Evolutionary conservation across 2,797 vertebrate genomes (phyloP), one percentile per base, ranked within the genome.

Genomic region (Rousettus madagascariensis): DNA sequence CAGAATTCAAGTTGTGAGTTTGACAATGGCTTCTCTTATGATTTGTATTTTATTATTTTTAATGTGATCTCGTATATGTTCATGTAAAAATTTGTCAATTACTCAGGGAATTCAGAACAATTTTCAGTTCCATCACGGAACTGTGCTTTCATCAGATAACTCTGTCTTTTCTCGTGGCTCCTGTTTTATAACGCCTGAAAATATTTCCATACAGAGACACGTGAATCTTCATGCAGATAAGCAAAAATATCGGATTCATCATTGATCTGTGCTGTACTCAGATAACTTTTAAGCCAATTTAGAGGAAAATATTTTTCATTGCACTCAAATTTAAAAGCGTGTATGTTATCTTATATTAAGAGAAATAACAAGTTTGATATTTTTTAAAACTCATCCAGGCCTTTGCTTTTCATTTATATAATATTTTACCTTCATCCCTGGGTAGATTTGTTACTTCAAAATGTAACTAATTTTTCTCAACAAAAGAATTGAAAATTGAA

Each of bases 311-410:
- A 33, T 53, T 84, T 87, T 80, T 87, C 49, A 71, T 80, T 65
- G 4, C 8, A 84, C 20, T 86, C 26, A 80, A 63, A 69, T 24
- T 61, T 72, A 57, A 88, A 95, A 77, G 16, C 15, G 53, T 72
- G 30, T 15, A n/a, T 68, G 61, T 83, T 86, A 49, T 65, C 61
- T 68, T 77, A 13, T 13, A 90, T 86, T 68, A 92, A 86, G 4
- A 16, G 17, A 30, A 89, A 59, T 66, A 91, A 38, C 43, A 80
- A 72, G 19, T 43, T 90, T 11, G 80, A 33, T 55, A 41, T 77
- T 93, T 84, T 82, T 91, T 90, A 6, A 93, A 86, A 97, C 65
- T 53, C 8, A 68, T 66, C 22, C n/a, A 79, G 75, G n/a, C n/a
- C 36, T 22, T 82, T 89, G 11, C 9, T 36, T 68, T 75, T 96